These are phyloP conservation scores for Mya arenaria DNA, from an alignment of 1,140 invertebrate genomes.

Conservation along the genomic window DNA sequence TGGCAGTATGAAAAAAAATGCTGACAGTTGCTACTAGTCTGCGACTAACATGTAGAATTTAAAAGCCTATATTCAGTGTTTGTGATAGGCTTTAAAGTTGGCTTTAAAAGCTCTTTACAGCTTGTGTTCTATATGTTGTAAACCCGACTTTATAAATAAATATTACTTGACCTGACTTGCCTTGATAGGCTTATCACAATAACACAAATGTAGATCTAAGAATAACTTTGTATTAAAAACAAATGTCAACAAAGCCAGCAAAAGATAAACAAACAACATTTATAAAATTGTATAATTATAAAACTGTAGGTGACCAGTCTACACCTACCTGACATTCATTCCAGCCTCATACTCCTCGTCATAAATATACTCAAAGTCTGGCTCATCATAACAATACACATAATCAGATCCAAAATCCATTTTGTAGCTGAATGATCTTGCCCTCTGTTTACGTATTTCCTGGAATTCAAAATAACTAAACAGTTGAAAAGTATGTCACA, in stretches of 20 bases:
- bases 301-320: not conserved
- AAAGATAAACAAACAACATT: not conserved
- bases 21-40: not conserved
- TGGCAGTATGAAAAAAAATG: not conserved
- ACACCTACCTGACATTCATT: conserved; percentile 72
- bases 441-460: too few species aligned
- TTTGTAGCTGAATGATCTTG: too few species aligned
- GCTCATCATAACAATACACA: conserved; percentile 64
- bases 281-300: not conserved
- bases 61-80: not conserved
- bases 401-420: conserved; percentile 72
- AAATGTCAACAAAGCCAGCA: not conserved
- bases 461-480: too few species aligned
- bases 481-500: too few species aligned
- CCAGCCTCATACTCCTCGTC: conserved; percentile 76
- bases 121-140: not conserved
- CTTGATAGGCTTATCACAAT: not conserved
- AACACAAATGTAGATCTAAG: not conserved
- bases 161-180: not conserved
- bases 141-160: not conserved
- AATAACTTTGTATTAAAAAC: not conserved
- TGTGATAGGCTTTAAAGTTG: not conserved
- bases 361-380: conserved; percentile 74
- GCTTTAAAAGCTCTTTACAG: too few species aligned
- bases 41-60: not conserved